These are phyloP conservation scores for Haliclona indistincta DNA, from an alignment of 37 sponge, comb jelly and placozoan genomes.

Conservation along the genomic window DNA sequence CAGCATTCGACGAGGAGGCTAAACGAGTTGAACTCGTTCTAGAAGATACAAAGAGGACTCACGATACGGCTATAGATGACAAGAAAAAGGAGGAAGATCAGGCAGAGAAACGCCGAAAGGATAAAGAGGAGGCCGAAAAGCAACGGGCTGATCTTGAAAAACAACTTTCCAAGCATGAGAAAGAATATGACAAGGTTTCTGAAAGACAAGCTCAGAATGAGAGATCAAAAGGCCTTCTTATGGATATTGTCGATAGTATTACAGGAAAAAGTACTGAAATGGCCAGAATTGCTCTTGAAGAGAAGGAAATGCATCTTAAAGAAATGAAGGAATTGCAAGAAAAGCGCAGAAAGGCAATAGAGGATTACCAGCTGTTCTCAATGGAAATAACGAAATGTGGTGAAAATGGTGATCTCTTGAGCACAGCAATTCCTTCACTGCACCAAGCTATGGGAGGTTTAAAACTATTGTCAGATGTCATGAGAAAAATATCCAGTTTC, in stretches of 20 bases:
- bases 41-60: neutral
- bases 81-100: neutral
- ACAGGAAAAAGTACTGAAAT: neutral
- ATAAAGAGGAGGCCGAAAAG: neutral
- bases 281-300: neutral
- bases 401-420: neutral
- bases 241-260: neutral
- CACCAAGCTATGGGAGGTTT: conserved; percentile 21
- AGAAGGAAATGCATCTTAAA: conserved; percentile 2
- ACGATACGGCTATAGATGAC: neutral
- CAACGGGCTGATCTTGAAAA: neutral
- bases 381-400: conserved; percentile 1
- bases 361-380: conserved; percentile 13
- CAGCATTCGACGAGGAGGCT: conserved; percentile 5
- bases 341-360: conserved; percentile 4
- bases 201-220: conserved; percentile 1
- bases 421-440: conserved; percentile 17
- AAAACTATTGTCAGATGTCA: conserved; percentile 23
- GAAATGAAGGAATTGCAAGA: conserved; percentile 6
- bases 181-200: neutral
- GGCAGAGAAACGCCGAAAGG: neutral
- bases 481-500: conserved; percentile 31
- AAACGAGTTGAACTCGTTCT: neutral
- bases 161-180: neutral
- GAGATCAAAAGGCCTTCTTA: neutral